These are phyloP conservation scores for Acanthurus leucopareius DNA, from an alignment of 2,797 vertebrate species.

Conservation along the genomic window DNA sequence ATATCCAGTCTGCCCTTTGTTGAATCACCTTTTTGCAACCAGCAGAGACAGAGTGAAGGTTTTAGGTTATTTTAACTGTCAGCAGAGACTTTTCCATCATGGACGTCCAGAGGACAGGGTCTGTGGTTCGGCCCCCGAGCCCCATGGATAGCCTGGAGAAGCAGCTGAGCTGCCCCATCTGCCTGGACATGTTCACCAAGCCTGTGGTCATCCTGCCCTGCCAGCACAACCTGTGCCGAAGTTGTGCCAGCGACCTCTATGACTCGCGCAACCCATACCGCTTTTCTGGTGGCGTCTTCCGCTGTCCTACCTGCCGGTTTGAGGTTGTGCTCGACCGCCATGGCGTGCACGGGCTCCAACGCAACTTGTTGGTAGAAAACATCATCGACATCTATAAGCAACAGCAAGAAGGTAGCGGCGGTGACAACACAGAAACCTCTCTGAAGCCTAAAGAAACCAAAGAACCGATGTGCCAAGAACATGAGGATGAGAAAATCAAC, in stretches of 20 bases:
- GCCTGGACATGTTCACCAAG: constrained; percentile 90
- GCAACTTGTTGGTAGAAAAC: constrained; percentile 97
- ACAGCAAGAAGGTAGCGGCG: constrained; percentile 86
- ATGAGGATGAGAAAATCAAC: constrained; percentile 96
- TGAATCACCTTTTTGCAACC: background rate
- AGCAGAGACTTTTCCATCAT: constrained; percentile 60
- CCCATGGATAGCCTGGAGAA: constrained; percentile 90
- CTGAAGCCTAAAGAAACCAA: constrained; percentile 90
- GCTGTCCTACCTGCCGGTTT: constrained; percentile 96
- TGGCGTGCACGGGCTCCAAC: constrained; percentile 95
- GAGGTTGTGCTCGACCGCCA: constrained; percentile 98
- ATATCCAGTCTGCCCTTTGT: background rate
- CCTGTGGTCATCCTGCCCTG: constrained; percentile 90
- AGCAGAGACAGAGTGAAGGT: constrained; percentile 4
- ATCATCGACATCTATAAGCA: constrained; percentile 99
- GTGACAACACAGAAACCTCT: constrained; percentile 70
- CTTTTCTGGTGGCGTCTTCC: constrained; percentile 94
- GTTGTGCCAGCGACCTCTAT: constrained; percentile 88
- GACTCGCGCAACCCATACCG: constrained; percentile 89
- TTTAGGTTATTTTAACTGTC: constrained; percentile 13
- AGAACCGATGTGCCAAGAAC: constrained; percentile 94
- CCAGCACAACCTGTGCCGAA: constrained; percentile 88
- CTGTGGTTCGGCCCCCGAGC: constrained; percentile 82
- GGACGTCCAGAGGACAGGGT: constrained; percentile 86
- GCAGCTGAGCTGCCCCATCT: constrained; percentile 89